Base-by-base conservation (phyloP, 2,888 invertebrate species). In the Micropterix aruncella region DNA sequence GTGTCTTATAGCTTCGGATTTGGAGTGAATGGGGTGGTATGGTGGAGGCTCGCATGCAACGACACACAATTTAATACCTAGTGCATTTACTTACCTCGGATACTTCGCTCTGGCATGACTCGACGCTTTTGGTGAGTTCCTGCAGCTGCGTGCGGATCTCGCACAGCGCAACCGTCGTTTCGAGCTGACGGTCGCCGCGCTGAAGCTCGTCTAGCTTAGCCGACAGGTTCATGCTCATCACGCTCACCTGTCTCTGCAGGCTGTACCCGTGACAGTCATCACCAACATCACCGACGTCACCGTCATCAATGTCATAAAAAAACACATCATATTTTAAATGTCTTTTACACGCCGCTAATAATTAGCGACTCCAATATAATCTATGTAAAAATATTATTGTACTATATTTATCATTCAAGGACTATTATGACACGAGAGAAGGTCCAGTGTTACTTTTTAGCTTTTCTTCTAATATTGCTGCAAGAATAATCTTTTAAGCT, bases 181-280 rank as follows among this genome's bases (percentile, higher is more conserved):
- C 91, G 65, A 89, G 77, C 74, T 90, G 88, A 59, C 89, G 83
- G 74, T 90, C 90, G 60, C 81, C 79, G 61, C 83, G 78, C 74
- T 91, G 90, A 72, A 92, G 80, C 75, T 91, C 89, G 74, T 92
- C 91, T 77, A 92, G 79, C 77, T 91, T 90, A 62, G 88, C 85
- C 71, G 85, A 82, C 74, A 92, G 80, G 79, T 90, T 91, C 86
- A 89, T 89, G 75, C 90, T 91, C 92, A 92, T 92, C 77, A 91
- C 89, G 81, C 88, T 85, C 80, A 92, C 89, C 85, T 92, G 91
- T 79, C 89, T 87, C 81, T 92, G 91, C 79, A 92, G 87, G 83
- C 91, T 92, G 74, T 56, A 57, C 56, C 45, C 54, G 47, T 53
- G 47, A 50, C 51, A 41, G 16, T 38, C 45, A 43, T 40, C 42